Conservation (phyloP, 1,140 invertebrate species). For the Aphis craccivora region DNA sequence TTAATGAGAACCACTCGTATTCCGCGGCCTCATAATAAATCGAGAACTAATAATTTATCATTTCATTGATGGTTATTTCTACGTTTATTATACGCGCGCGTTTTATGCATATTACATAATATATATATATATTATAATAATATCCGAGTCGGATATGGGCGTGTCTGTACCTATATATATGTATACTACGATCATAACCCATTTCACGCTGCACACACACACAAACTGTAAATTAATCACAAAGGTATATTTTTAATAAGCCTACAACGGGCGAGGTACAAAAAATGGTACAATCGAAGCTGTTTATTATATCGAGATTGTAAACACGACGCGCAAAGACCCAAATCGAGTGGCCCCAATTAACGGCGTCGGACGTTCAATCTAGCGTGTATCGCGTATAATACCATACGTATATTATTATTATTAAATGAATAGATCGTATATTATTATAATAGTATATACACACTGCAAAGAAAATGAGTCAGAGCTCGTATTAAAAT, state of each 20-base stretch:
- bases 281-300: not conserved
- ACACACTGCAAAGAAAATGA: not conserved
- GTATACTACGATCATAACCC: not conserved
- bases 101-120: slow-evolving; percentile 17
- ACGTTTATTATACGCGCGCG: not conserved
- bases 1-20: not conserved
- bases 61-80: not conserved
- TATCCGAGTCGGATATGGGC: not conserved
- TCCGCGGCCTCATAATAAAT: not conserved
- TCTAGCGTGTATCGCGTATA: not conserved
- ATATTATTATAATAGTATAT: not conserved
- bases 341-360: not conserved
- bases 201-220: not conserved
- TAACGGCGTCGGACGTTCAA: not conserved
- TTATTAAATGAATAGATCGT: not conserved
- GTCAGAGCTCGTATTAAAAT: not conserved
- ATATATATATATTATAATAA: not conserved
- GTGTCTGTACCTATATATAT: not conserved
- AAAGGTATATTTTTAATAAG: not conserved
- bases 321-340: not conserved
- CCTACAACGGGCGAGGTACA: not conserved
- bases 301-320: not conserved
- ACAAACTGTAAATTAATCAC: not conserved
- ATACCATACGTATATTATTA: not conserved
- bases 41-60: not conserved